phyloP scores from a whole-genome alignment of 2,888 invertebrate genomes.

The Lomographa bimaculata region DNA sequence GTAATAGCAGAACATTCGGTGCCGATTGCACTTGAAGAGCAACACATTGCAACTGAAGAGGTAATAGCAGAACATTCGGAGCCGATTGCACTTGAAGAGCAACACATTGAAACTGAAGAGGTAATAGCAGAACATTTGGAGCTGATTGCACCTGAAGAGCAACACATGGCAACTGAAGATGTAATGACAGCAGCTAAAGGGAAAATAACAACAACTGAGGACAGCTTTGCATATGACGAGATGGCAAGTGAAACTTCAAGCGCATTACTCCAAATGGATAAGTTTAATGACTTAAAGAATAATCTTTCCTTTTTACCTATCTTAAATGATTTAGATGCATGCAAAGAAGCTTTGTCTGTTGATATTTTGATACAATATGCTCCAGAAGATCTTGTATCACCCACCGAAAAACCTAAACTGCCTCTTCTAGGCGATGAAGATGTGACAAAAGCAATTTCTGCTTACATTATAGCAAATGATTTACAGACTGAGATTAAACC shows the following conservation, averaged over 20 bases:
- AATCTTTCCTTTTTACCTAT: conserved; percentile 52
- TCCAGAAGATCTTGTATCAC: conserved; percentile 54
- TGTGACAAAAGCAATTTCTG: conserved; percentile 62
- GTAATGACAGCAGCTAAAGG: too few relatives aligned
- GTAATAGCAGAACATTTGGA: conserved; percentile 5
- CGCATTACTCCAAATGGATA: too few relatives aligned
- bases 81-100: conserved; percentile 6
- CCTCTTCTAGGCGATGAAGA: conserved; percentile 76
- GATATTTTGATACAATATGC: conserved; percentile 56
- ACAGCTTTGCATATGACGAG: too few relatives aligned
- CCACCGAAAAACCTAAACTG: conserved; percentile 45
- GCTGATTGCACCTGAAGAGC: conserved; percentile 6
- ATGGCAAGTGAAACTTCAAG: too few relatives aligned
- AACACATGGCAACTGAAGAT: conserved; percentile 12
- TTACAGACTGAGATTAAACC: conserved; percentile 69
- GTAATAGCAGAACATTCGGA: conserved; percentile 7
- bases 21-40: conserved; percentile 6
- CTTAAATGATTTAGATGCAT: conserved; percentile 52
- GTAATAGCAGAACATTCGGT: conserved; percentile 7
- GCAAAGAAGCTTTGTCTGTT: conserved; percentile 42
- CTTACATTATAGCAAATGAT: conserved; percentile 61
- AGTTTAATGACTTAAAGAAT: conserved; percentile 37
- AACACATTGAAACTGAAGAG: conserved; percentile 12
- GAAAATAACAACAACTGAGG: too few relatives aligned
- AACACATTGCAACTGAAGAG: conserved; percentile 9